Evolutionary conservation across 2,113 vertebrate species (phyloP).

Genomic region (Sinocyclocheilus grahami): DNA sequence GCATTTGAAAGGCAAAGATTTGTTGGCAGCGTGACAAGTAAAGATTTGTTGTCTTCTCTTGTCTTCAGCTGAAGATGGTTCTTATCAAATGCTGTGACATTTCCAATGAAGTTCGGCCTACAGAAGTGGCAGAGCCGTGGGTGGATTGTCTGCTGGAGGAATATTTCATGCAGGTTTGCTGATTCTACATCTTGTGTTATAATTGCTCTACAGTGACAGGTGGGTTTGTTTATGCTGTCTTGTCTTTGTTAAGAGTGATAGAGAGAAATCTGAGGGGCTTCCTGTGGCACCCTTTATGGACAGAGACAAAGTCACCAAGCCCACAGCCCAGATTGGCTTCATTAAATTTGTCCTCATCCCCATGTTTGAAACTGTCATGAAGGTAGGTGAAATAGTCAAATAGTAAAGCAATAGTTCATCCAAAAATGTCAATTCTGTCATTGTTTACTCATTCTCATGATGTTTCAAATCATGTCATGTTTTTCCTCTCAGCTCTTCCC

Average conservation of each 20-base stretch:
- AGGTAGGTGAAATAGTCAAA: constrained; percentile 64
- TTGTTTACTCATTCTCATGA: not conserved
- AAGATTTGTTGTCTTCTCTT: constrained; percentile 40
- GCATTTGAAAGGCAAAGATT: constrained; percentile 11
- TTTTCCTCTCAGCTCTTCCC: constrained; percentile 77
- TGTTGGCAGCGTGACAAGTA: not conserved
- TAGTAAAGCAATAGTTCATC: not conserved
- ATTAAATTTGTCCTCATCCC: constrained; percentile 86
- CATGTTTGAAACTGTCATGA: constrained; percentile 85
- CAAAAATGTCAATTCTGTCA: not conserved
- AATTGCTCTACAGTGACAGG: not conserved
- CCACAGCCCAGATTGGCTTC: constrained; percentile 94
- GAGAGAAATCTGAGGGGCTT: constrained; percentile 94
- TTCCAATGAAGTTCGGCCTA: constrained; percentile 95
- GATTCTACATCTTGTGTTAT: not conserved
- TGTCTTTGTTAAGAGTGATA: constrained; percentile 83
- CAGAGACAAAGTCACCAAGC: constrained; percentile 96
- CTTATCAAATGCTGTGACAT: constrained; percentile 99
- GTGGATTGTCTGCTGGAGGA: constrained; percentile 95
- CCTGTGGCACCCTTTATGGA: constrained; percentile 98
- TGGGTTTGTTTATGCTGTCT: not conserved
- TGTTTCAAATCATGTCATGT: constrained; percentile 7
- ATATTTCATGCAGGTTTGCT: constrained; percentile 96
- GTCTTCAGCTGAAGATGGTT: constrained; percentile 91
- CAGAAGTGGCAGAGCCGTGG: constrained; percentile 94